A percentile compares a stretch with the other conserved stretches of the same genome.
phyloP scores from a whole-genome alignment of 2,113 vertebrate species.

The Pedionomus torquatus region DNA sequence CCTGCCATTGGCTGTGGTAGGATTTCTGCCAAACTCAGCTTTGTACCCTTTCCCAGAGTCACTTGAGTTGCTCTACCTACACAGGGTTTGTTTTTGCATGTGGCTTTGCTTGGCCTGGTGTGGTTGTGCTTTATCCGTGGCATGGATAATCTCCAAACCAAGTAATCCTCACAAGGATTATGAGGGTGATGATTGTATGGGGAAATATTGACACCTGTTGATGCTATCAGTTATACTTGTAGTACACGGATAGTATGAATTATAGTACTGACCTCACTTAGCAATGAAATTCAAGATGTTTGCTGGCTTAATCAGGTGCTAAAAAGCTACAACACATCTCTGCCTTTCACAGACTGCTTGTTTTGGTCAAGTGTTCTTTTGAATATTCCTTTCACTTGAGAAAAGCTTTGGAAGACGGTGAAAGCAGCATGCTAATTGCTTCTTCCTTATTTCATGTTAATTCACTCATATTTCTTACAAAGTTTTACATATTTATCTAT shows the following conservation, averaged over 20 bases:
- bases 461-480: neutral
- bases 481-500: neutral
- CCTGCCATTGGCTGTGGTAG: neutral
- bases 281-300: neutral
- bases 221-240: neutral
- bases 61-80: rapidly evolving
- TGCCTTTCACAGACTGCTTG: neutral
- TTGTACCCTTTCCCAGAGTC: neutral
- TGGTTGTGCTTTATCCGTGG: neutral
- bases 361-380: neutral
- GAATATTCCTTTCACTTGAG: neutral
- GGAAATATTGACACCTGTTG: neutral
- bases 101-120: neutral
- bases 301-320: neutral
- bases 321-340: neutral
- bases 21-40: neutral
- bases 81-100: neutral
- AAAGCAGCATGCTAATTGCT: neutral
- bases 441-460: neutral
- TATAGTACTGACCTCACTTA: neutral
- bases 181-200: neutral
- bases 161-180: neutral
- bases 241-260: neutral
- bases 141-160: neutral
- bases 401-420: neutral